Base-by-base conservation (phyloP, 2,888 invertebrate genomes). In the Unio pictorum region DNA sequence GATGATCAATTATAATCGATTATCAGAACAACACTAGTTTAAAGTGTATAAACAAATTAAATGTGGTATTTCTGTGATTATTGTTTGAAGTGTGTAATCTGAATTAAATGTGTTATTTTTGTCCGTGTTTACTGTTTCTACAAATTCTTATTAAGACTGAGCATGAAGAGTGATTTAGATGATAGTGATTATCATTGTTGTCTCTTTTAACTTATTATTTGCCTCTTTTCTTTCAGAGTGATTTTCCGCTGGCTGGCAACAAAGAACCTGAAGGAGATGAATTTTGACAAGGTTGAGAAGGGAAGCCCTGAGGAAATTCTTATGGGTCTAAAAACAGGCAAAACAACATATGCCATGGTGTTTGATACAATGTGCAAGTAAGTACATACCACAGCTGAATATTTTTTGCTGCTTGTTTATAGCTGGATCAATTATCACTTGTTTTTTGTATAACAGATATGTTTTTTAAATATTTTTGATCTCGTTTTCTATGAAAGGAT, bases 241-340 rank as follows among this genome's bases (percentile, higher is more conserved):
- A 88, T 90, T 55, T 90, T 90, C 85, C 85, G 89, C 54, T 90
- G 90, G 90, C 76, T 90, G 74, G 90, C 90, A 67, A 89, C 90
- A 15, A 90, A 89, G 79, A 89, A 90, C 73, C 73, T 90, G 78
- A 86, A 87, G 67, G 86, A 88, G 71, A 86, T 90, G 81, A 84
- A 87, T 67, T 90, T 90, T 79, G 86, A 87, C 74, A 83, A 86
- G 54, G 86, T 87, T 8, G 84, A 84, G 69, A 82, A 86, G 60
- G 89, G 86, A 28, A 88, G 89, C 28, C 90, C 90, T 11, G 90
- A 90, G 74, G 89, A 90, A 71, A 89, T 90, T 55, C 81, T 90
- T 45, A 87, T 90, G 85, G 89, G 88, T 30, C 77, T 90, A 61
- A 87, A 89, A 78, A 84, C 86, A 17, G 89, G 90, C 23, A 86